A percentile compares a stretch with the other conserved stretches of the same genome.
Evolutionary conservation across 2,888 invertebrate species (phyloP).

Genomic region (Clusia tigrina): DNA sequence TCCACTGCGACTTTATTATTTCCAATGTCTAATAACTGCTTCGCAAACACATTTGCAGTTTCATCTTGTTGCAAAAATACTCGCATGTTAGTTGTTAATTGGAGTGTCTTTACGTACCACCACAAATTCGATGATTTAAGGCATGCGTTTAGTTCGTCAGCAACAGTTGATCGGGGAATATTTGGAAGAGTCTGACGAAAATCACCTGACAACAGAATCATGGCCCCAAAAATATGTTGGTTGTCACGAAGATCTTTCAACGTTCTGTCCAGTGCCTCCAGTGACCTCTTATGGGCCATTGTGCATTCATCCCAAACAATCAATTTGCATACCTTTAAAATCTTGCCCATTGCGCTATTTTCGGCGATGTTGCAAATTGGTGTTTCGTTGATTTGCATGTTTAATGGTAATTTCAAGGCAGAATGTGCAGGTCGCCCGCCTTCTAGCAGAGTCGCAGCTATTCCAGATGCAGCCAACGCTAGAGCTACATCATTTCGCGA

Average conservation of each 20-base stretch:
- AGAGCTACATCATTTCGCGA: constrained; percentile 20
- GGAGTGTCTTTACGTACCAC: constrained; percentile 29
- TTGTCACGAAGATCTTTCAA: constrained; percentile 36
- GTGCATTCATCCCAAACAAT: constrained; percentile 48
- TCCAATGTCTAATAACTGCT: constrained; percentile 32
- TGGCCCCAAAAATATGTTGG: constrained; percentile 14
- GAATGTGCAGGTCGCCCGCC: constrained; percentile 27
- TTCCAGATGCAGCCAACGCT: constrained; percentile 29
- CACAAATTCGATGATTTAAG: constrained; percentile 22
- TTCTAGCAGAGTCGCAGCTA: constrained; percentile 28
- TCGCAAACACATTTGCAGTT: constrained; percentile 27
- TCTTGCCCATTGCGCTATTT: constrained; percentile 6
- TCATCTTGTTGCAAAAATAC: constrained; percentile 31
- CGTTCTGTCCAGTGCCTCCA: constrained; percentile 41
- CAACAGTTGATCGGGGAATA: constrained; percentile 35
- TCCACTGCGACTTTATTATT: constrained; percentile 41
- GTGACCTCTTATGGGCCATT: constrained; percentile 42
- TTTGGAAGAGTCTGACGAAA: constrained; percentile 46
- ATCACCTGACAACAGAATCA: constrained; percentile 45
- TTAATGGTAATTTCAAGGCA: constrained; percentile 25
- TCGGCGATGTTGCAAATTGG: constrained; percentile 33
- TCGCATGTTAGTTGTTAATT: constrained; percentile 31
- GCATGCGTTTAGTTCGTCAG: constrained; percentile 37
- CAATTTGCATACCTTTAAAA: constrained; percentile 8
- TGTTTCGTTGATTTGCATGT: constrained; percentile 20